phyloP scores from a whole-genome alignment of 2,113 vertebrate genomes.

The Anhinga anhinga region DNA sequence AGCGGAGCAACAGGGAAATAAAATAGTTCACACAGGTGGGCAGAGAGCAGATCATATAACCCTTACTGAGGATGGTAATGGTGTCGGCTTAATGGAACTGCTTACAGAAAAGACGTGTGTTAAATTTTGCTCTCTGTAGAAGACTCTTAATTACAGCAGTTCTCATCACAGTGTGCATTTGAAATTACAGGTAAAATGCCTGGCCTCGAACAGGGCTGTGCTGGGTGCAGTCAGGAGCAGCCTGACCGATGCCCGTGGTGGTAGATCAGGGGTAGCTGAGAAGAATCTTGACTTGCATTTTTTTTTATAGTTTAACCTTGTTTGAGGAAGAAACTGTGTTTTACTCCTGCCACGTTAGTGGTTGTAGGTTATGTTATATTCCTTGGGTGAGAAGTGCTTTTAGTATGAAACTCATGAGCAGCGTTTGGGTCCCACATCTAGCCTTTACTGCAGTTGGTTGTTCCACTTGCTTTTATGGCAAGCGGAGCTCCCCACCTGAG shows the following conservation, averaged over 20 bases:
- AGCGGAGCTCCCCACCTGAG: constrained; percentile 25
- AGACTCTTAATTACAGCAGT: background rate
- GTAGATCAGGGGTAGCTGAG: background rate
- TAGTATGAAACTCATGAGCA: background rate
- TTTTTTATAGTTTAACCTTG: background rate
- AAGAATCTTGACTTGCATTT: background rate
- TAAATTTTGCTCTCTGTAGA: background rate
- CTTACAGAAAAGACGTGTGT: background rate
- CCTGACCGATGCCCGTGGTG: background rate
- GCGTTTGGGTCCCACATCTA: background rate
- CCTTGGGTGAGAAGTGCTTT: background rate
- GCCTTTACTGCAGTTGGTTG: background rate
- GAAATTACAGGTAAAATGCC: background rate
- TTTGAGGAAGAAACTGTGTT: background rate
- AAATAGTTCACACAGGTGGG: background rate
- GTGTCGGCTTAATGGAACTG: background rate
- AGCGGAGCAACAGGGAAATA: background rate
- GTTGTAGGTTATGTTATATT: background rate
- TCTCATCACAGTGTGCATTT: background rate
- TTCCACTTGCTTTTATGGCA: constrained; percentile 15
- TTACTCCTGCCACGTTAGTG: background rate
- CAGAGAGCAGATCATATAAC: constrained; percentile 2
- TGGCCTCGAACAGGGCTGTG: background rate
- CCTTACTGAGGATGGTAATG: background rate
- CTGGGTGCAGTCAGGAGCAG: background rate